These are phyloP conservation scores for Umimayanthus kanabou DNA, from an alignment of 92 coral and sea anemone species.

Conservation along the genomic window DNA sequence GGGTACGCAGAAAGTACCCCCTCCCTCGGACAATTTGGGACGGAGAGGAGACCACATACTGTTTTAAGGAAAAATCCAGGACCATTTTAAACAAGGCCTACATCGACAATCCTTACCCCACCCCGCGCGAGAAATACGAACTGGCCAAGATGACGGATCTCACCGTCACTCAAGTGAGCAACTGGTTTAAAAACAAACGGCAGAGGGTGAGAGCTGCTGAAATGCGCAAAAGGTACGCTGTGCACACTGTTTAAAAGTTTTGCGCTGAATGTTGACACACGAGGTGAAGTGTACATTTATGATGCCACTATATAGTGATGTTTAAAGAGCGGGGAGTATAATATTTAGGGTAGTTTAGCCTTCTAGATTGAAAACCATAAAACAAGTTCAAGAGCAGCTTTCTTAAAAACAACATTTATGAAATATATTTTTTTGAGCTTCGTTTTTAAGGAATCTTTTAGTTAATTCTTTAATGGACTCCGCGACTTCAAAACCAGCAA, in stretches of 20 bases:
- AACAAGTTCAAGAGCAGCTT: not conserved
- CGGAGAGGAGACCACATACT: constrained; percentile 93
- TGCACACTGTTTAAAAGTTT: not conserved
- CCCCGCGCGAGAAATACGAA: constrained; percentile 83
- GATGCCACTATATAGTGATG: not conserved
- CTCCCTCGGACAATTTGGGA: constrained; percentile 95
- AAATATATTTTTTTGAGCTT: too few species aligned
- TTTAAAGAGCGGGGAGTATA: not conserved
- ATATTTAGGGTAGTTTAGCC: not conserved
- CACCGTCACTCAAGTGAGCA: constrained; percentile 89
- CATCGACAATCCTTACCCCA: constrained; percentile 86
- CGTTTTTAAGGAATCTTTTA: not conserved
- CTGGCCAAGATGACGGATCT: constrained; percentile 91
- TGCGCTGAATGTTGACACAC: constrained; percentile 24
- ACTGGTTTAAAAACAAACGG: constrained; percentile 90
- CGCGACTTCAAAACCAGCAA: not conserved
- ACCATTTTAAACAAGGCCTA: constrained; percentile 88
- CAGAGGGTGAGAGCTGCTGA: constrained; percentile 91
- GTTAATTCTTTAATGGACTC: not conserved
- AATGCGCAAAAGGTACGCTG: constrained; percentile 78
- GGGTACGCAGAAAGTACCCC: constrained; percentile 91
- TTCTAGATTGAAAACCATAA: not conserved
- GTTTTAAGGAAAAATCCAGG: constrained; percentile 91
- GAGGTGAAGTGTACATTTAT: not conserved
- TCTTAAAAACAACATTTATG: not conserved